phyloP scores from a whole-genome alignment of 2,888 invertebrate genomes.

The Hoplodrina ambigua region DNA sequence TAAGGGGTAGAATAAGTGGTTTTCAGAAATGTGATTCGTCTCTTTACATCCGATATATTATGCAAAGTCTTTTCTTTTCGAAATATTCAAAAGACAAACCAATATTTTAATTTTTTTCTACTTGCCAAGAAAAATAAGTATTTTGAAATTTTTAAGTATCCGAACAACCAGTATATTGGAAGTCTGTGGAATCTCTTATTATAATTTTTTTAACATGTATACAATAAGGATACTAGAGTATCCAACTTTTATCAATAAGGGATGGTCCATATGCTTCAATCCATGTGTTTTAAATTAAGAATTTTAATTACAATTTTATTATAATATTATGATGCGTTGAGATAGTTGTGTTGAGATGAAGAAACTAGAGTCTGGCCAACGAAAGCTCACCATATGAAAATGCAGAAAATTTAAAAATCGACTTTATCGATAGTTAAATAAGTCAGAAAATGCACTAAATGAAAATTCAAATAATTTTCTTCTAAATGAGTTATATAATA shows the following conservation, averaged over 20 bases:
- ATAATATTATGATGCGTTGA: not conserved
- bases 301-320: slow-evolving; percentile 11
- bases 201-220: slow-evolving; percentile 1
- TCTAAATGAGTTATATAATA: too few relatives aligned
- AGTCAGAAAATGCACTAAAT: too few relatives aligned
- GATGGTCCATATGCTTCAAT: slow-evolving; percentile 10
- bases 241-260: slow-evolving; percentile 5
- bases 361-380: not conserved
- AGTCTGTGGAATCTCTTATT: slow-evolving; percentile 41
- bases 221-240: slow-evolving; percentile 25
- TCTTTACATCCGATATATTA: too few relatives aligned
- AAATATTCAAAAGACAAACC: not conserved
- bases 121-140: not conserved
- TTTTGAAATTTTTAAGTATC: not conserved
- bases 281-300: slow-evolving; percentile 1
- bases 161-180: not conserved
- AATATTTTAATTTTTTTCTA: not conserved
- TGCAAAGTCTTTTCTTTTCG: not conserved
- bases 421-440: too few relatives aligned
- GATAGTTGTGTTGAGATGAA: slow-evolving; percentile 13
- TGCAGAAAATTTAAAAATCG: too few relatives aligned
- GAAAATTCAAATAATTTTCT: too few relatives aligned
- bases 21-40: too few relatives aligned
- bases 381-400: too few relatives aligned
- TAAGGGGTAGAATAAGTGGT: too few relatives aligned